Conservation (phyloP, 2,113 vertebrate species). For the Chunga burmeisteri region DNA sequence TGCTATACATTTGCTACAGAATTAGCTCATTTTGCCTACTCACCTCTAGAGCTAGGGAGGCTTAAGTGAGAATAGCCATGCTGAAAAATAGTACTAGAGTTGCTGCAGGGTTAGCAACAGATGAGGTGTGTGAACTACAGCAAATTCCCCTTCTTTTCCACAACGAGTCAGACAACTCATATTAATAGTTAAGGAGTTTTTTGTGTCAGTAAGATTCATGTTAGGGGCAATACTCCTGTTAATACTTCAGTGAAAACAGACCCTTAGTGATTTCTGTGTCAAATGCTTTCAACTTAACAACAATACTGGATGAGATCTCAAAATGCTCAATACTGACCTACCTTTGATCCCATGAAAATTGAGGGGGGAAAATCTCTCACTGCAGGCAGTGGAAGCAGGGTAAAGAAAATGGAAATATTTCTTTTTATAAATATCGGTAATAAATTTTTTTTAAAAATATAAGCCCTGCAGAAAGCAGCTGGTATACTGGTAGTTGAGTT, state of each 20-base stretch:
- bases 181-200: not conserved
- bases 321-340: not conserved
- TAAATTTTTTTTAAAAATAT: not conserved
- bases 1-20: not conserved
- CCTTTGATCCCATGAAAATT: not conserved
- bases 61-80: not conserved
- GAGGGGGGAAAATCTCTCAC: not conserved
- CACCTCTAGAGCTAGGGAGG: not conserved
- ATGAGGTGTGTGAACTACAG: not conserved
- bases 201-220: not conserved
- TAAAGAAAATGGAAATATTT: not conserved
- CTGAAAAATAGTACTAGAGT: conserved; percentile 9
- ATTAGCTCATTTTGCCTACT: conserved; percentile 16
- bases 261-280: not conserved
- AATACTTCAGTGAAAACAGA: not conserved
- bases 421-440: not conserved
- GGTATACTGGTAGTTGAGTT: not conserved
- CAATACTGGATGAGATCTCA: not conserved
- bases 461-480: not conserved
- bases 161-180: not conserved
- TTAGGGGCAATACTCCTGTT: not conserved
- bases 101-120: not conserved
- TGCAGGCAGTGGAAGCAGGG: not conserved
- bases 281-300: not conserved
- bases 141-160: conserved; percentile 3